These are phyloP conservation scores for Vombatus ursinus DNA, from an alignment of 2,113 vertebrate genomes.

Conservation along the genomic window DNA sequence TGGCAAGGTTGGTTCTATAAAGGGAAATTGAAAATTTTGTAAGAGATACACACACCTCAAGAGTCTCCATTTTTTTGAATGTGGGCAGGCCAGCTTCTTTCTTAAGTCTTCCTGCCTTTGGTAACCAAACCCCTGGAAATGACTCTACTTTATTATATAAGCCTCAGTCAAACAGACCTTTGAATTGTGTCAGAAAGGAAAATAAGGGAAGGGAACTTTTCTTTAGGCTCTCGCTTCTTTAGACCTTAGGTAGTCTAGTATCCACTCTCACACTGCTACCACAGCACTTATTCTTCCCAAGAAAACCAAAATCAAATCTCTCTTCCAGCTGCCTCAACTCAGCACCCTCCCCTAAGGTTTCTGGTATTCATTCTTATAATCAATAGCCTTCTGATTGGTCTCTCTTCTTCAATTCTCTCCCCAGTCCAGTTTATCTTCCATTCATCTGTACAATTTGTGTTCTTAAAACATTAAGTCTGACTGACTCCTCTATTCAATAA, in stretches of 20 bases:
- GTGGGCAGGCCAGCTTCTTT: neutral
- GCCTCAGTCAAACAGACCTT: neutral
- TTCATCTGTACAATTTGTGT: too few species aligned
- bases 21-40: neutral
- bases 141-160: neutral
- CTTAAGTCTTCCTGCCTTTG: neutral
- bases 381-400: neutral
- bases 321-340: neutral
- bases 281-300: neutral
- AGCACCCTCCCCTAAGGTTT: neutral
- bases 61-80: neutral
- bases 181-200: too few species aligned
- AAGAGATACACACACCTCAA: neutral
- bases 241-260: neutral
- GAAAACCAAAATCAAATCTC: neutral
- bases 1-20: neutral
- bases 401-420: too few species aligned
- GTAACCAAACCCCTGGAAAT: neutral
- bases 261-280: neutral
- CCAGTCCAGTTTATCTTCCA: too few species aligned
- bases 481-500: too few species aligned
- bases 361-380: neutral
- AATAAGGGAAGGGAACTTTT: neutral
- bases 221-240: neutral
- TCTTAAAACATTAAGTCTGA: too few species aligned